A percentile compares a stretch with the other conserved stretches of the same genome.
Conservation (phyloP, 2,888 invertebrate genomes). For the Hyposoter dolosus region DNA sequence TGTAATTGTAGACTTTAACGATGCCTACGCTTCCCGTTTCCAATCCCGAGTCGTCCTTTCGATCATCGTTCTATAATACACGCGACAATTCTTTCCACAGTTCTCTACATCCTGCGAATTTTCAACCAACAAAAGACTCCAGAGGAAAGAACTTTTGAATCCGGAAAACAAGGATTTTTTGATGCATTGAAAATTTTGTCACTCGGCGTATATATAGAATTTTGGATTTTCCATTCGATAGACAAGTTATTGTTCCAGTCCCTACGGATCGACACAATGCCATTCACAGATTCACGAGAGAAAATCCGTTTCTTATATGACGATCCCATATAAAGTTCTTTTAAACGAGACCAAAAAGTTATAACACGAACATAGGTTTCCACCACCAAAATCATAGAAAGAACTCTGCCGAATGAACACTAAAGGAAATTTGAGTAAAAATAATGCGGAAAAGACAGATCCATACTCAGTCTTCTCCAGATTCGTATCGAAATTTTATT, state of each 20-base stretch:
- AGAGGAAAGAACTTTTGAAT: not conserved
- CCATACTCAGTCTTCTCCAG: not conserved
- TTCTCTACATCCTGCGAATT: slow-evolving; percentile 13
- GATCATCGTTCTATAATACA: not conserved
- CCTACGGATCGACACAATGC: not conserved
- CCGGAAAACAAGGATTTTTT: slow-evolving; percentile 29
- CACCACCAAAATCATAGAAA: not conserved
- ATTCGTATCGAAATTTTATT: not conserved
- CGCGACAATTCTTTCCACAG: not conserved
- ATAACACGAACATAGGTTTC: not conserved
- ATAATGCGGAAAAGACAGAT: not conserved
- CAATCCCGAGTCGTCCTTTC: not conserved
- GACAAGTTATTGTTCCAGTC: not conserved
- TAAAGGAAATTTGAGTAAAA: not conserved
- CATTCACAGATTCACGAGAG: not conserved
- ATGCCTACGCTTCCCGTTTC: slow-evolving; percentile 8
- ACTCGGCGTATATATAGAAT: not conserved
- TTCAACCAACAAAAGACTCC: not conserved
- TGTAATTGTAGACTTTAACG: slow-evolving; percentile 26
- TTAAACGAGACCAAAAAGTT: not conserved
- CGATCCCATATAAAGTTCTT: not conserved
- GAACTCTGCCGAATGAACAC: not conserved
- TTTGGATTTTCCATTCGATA: slow-evolving; percentile 17
- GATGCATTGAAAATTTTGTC: slow-evolving; percentile 18
- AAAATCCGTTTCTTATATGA: not conserved